These are phyloP conservation scores for Pholis gunnellus DNA, from an alignment of 2,113 vertebrate genomes.

Conservation along the genomic window DNA sequence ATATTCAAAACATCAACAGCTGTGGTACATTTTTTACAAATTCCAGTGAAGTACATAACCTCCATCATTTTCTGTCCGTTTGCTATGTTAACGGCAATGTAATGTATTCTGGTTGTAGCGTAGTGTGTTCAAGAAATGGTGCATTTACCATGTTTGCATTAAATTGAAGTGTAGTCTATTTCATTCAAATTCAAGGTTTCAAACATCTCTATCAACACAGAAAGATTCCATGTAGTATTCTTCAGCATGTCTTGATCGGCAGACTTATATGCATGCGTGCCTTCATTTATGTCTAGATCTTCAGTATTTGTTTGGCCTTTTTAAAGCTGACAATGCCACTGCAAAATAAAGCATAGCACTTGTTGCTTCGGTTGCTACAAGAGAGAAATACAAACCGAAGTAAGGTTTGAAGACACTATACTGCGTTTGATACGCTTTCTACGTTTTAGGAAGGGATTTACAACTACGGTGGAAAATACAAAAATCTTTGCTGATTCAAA, in stretches of 20 bases:
- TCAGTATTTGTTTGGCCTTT: not conserved
- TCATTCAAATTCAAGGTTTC: not conserved
- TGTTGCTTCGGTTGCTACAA: not conserved
- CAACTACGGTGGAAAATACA: no score
- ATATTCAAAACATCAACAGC: conserved; percentile 63
- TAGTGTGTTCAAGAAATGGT: not conserved
- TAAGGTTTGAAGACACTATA: not conserved
- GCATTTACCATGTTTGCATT: conserved; percentile 6
- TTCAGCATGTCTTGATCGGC: not conserved
- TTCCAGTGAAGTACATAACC: conserved; percentile 48
- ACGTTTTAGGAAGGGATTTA: no score
- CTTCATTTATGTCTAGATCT: not conserved
- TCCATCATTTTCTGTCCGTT: conserved; percentile 41
- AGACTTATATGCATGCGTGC: not conserved
- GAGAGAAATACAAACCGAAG: not conserved
- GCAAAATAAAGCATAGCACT: not conserved
- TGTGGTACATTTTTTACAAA: conserved; percentile 42
- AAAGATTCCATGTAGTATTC: not conserved
- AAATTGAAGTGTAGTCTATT: conserved; percentile 1
- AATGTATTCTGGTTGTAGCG: conserved; percentile 7
- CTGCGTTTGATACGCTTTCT: no score
- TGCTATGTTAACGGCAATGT: conserved; percentile 10
- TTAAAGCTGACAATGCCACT: not conserved
- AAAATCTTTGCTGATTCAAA: not conserved
- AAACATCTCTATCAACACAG: not conserved